A percentile compares a stretch with the other conserved stretches of the same genome.
phyloP scores from a whole-genome alignment of 1,140 invertebrate genomes.

The Cryptotermes secundus region DNA sequence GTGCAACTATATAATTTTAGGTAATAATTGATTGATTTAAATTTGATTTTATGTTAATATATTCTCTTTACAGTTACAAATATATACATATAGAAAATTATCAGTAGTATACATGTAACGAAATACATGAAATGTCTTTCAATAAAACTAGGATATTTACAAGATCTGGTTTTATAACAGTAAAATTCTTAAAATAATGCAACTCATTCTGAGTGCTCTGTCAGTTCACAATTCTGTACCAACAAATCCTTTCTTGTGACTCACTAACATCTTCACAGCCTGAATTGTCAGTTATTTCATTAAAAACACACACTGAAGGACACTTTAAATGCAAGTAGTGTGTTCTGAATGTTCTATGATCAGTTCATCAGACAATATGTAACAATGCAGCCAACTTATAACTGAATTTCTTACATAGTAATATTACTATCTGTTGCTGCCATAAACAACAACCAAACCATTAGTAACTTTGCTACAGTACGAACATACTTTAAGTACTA shows the following conservation, averaged over 20 bases:
- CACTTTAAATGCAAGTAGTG: background rate
- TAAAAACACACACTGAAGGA: background rate
- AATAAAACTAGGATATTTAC: background rate
- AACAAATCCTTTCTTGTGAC: background rate
- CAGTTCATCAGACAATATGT: background rate
- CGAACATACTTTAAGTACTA: background rate
- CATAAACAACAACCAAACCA: background rate
- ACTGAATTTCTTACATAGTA: background rate
- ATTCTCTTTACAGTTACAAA: background rate
- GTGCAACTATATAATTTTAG: background rate
- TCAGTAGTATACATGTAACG: background rate
- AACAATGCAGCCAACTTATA: background rate
- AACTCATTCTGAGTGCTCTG: background rate
- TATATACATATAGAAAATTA: background rate
- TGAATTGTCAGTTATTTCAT: background rate
- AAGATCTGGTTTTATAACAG: background rate
- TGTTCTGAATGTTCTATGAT: too few species aligned
- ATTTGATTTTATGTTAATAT: background rate
- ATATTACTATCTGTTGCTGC: background rate
- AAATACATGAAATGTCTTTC: background rate
- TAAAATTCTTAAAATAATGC: slow-evolving; percentile 1
- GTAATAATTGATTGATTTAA: background rate
- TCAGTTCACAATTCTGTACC: background rate
- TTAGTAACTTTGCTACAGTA: background rate
- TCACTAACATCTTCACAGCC: background rate